A percentile compares a stretch with the other conserved stretches of the same genome.
These are phyloP conservation scores for Tachycineta bicolor DNA, from an alignment of 2,113 vertebrate species.

Conservation along the genomic window DNA sequence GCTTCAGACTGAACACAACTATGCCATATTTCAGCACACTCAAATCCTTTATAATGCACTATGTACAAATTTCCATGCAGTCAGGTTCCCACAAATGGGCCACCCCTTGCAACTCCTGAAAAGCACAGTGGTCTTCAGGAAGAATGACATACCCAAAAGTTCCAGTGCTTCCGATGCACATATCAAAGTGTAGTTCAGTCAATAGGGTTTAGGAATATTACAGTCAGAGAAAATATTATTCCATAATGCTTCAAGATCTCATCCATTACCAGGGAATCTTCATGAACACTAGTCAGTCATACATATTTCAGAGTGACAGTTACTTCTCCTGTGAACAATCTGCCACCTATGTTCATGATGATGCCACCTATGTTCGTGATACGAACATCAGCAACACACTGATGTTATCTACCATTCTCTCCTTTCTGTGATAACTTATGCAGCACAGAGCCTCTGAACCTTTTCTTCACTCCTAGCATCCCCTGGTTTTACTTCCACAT, in stretches of 20 bases:
- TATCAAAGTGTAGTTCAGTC: not conserved
- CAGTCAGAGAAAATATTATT: not conserved
- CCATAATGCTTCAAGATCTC: not conserved
- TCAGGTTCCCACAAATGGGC: not conserved
- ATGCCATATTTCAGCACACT: not conserved
- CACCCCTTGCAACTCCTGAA: accelerated
- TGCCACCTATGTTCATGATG: not conserved
- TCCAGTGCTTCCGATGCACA: not conserved
- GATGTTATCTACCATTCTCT: not conserved
- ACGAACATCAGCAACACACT: not conserved
- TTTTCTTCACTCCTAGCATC: not conserved
- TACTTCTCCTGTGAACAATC: not conserved
- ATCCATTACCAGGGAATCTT: not conserved
- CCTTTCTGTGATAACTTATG: not conserved
- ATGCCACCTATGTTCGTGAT: not conserved
- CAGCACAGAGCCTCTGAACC: not conserved
- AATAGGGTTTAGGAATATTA: not conserved
- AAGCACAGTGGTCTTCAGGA: not conserved
- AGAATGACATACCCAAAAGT: not conserved
- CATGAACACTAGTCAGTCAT: not conserved
- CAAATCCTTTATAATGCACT: not conserved
- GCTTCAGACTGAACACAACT: not conserved
- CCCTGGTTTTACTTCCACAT: not conserved
- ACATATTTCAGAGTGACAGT: not conserved
- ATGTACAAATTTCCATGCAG: not conserved